Evolutionary conservation across 2,113 vertebrate genomes (phyloP).

Genomic region (Gadus chalcogrammus): DNA sequence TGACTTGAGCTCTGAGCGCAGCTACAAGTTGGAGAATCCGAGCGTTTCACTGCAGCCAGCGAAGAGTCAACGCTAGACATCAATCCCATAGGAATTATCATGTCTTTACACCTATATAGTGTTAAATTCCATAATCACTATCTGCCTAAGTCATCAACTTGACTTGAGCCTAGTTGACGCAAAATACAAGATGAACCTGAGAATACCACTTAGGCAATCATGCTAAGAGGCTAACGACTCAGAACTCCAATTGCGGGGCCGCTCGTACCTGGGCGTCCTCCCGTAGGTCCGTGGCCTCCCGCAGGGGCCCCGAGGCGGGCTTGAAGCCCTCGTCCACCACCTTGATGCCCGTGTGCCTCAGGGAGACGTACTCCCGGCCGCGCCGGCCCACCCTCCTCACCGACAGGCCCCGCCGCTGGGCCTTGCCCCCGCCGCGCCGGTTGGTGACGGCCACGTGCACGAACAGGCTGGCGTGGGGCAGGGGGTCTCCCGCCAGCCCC

Average conservation of each 20-base stretch:
- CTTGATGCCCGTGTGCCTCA: constrained; percentile 87
- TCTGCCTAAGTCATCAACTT: no score
- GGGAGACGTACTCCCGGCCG: constrained; percentile 86
- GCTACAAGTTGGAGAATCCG: no score
- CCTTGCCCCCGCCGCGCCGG: constrained; percentile 89
- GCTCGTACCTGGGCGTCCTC: constrained; percentile 89
- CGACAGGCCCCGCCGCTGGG: constrained; percentile 88
- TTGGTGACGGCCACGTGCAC: constrained; percentile 94
- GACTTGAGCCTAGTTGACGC: no score
- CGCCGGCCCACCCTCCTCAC: constrained; percentile 86
- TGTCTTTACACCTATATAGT: no score
- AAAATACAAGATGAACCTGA: no score
- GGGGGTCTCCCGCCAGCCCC: constrained; percentile 84
- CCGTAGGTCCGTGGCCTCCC: constrained; percentile 89
- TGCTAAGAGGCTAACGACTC: background rate
- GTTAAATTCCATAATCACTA: no score
- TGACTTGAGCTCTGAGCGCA: no score
- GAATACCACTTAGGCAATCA: no score
- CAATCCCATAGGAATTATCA: no score
- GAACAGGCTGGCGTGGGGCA: constrained; percentile 90
- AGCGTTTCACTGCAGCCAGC: no score
- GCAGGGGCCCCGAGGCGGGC: constrained; percentile 77
- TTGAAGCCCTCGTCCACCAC: constrained; percentile 90
- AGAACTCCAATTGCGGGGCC: background rate
- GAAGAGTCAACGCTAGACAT: no score